Conservation (phyloP, 1,140 invertebrate genomes). For the Orussus abietinus region DNA sequence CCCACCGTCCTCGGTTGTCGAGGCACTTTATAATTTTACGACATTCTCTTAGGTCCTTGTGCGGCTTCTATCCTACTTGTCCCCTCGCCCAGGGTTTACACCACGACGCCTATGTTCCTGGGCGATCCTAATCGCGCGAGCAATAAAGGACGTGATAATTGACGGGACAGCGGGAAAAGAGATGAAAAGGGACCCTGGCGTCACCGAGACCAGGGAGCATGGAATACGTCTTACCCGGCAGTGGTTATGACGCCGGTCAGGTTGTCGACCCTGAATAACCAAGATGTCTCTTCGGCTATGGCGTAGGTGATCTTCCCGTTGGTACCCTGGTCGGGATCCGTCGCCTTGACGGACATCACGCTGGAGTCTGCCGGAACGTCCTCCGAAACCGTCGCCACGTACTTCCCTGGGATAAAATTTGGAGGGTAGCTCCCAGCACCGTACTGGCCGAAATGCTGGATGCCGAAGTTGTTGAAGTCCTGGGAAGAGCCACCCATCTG, state of each 20-base stretch:
- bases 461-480: slow-evolving; percentile 8
- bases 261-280: slow-evolving; percentile 90
- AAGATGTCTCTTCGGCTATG: slow-evolving; percentile 84
- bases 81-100: slow-evolving; percentile 2
- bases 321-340: slow-evolving; percentile 82
- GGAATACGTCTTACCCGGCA: slow-evolving; percentile 66
- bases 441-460: slow-evolving; percentile 18
- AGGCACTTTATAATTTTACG: slow-evolving; percentile 43
- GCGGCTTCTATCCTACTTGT: slow-evolving; percentile 16
- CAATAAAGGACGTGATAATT: slow-evolving; percentile 46
- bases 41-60: slow-evolving; percentile 33
- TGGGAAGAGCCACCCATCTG: neutral
- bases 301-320: slow-evolving; percentile 89
- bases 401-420: slow-evolving; percentile 53
- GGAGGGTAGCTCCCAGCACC: slow-evolving; percentile 19
- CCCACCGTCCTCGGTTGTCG: too few relatives aligned
- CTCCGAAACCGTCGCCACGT: slow-evolving; percentile 73
- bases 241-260: slow-evolving; percentile 87
- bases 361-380: slow-evolving; percentile 72
- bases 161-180: slow-evolving; percentile 20
- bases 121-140: slow-evolving; percentile 39
- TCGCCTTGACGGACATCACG: slow-evolving; percentile 81
- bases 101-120: slow-evolving; percentile 17
- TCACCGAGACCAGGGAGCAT: neutral
- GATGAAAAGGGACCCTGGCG: neutral